phyloP scores from a whole-genome alignment of 2,113 vertebrate genomes.

The Ochotona curzoniae region DNA sequence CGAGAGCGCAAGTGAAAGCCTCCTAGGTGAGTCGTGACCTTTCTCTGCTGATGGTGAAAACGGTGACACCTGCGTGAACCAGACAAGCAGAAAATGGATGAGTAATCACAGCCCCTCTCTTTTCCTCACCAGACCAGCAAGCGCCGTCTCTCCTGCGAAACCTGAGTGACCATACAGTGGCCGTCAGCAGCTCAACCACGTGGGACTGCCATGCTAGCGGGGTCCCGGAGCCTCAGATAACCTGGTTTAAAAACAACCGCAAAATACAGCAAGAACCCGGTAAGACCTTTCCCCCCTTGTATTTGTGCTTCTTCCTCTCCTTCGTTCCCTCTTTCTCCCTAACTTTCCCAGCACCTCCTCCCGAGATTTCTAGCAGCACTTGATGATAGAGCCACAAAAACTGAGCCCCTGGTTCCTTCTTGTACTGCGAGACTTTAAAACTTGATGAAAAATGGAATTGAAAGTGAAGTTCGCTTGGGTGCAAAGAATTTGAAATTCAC shows the following conservation, averaged over 20 bases:
- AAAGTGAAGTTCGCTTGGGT: too few relatives aligned
- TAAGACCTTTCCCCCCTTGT: constrained; percentile 82
- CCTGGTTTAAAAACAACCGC: constrained; percentile 95
- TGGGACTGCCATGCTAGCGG: constrained; percentile 90
- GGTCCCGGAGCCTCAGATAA: constrained; percentile 91
- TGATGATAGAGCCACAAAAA: neutral
- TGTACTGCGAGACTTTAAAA: too few relatives aligned
- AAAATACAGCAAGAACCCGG: constrained; percentile 92
- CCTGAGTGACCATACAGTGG: constrained; percentile 90
- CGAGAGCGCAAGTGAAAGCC: neutral
- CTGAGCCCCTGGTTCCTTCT: neutral
- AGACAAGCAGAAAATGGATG: neutral
- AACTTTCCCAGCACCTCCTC: neutral
- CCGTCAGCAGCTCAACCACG: constrained; percentile 91
- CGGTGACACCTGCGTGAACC: neutral
- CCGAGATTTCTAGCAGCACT: neutral
- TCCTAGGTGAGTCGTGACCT: neutral
- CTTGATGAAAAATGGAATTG: too few relatives aligned
- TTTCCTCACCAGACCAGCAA: constrained; percentile 90
- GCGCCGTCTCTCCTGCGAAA: constrained; percentile 90
- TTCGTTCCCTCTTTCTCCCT: neutral
- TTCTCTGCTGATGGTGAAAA: neutral
- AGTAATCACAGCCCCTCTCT: constrained; percentile 78
- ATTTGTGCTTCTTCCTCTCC: neutral
- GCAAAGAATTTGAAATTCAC: too few relatives aligned